Percentiles rank a stretch among this genome's conserved stretches.
Conservation (phyloP, 2,113 vertebrate genomes). For the Eulemur macaco region DNA sequence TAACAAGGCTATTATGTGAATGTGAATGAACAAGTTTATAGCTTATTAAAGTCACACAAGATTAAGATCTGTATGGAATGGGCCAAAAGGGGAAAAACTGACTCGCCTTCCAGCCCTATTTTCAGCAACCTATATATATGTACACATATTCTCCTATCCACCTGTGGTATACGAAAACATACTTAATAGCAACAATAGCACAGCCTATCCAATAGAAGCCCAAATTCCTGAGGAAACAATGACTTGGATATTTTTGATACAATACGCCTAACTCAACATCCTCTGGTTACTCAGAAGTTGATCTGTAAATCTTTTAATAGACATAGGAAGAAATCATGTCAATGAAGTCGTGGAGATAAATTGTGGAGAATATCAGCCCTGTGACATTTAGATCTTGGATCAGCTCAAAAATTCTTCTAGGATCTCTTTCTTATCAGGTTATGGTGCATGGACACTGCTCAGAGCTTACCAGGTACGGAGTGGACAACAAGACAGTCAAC, state of each 20-base stretch:
- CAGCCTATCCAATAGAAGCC: not conserved
- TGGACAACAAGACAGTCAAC: not conserved
- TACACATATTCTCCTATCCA: not conserved
- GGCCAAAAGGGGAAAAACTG: not conserved
- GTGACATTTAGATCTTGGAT: not conserved
- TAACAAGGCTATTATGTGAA: not conserved
- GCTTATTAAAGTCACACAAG: not conserved
- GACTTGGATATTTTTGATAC: not conserved
- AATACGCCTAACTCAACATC: not conserved
- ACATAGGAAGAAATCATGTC: not conserved
- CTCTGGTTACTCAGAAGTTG: not conserved
- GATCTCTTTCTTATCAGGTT: not conserved
- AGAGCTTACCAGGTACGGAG: not conserved
- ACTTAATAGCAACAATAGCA: not conserved
- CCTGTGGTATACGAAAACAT: not conserved
- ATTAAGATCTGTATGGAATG: not conserved
- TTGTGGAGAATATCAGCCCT: not conserved
- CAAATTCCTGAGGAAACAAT: not conserved
- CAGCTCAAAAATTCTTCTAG: not conserved
- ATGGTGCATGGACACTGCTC: not conserved
- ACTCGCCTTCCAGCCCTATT: not conserved
- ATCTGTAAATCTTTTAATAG: not conserved
- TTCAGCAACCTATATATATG: not conserved
- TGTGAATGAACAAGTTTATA: not conserved
- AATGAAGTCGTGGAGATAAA: not conserved